Conservation (phyloP, 2,888 invertebrate species). For the Philonicus albiceps region DNA sequence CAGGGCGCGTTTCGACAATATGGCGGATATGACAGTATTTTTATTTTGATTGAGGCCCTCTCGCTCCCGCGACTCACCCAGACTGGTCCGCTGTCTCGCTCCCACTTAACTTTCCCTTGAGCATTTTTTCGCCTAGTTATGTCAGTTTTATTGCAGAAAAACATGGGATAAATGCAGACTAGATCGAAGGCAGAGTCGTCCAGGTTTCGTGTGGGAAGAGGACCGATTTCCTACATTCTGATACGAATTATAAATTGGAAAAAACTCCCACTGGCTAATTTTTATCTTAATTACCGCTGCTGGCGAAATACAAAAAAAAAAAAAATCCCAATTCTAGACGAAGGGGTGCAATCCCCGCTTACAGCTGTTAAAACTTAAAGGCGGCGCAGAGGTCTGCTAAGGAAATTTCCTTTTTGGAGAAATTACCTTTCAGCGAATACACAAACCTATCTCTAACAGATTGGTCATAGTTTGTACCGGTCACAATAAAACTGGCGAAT, state of each 20-base stretch:
- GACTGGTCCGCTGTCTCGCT: neutral
- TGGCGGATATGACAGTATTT: constrained; percentile 46
- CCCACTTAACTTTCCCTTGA: constrained; percentile 20
- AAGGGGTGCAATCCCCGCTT: neutral
- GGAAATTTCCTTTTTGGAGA: neutral
- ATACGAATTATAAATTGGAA: neutral
- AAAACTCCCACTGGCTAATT: neutral
- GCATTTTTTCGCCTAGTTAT: neutral
- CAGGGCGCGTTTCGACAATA: constrained; percentile 51
- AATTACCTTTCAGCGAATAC: neutral
- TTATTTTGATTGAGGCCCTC: constrained; percentile 12
- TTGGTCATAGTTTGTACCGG: neutral
- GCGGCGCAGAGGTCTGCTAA: neutral
- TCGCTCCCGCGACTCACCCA: neutral
- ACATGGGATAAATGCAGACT: neutral
- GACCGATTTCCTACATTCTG: neutral
- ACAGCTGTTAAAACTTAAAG: neutral
- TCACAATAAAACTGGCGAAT: neutral
- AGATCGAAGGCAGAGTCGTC: neutral
- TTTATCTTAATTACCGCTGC: neutral
- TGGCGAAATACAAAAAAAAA: neutral
- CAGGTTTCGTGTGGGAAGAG: neutral
- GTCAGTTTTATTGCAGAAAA: constrained; percentile 23
- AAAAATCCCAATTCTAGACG: neutral
- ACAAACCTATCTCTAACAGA: neutral